Conservation (phyloP, 2,888 invertebrate genomes). For the Trachelus iudaicus region DNA sequence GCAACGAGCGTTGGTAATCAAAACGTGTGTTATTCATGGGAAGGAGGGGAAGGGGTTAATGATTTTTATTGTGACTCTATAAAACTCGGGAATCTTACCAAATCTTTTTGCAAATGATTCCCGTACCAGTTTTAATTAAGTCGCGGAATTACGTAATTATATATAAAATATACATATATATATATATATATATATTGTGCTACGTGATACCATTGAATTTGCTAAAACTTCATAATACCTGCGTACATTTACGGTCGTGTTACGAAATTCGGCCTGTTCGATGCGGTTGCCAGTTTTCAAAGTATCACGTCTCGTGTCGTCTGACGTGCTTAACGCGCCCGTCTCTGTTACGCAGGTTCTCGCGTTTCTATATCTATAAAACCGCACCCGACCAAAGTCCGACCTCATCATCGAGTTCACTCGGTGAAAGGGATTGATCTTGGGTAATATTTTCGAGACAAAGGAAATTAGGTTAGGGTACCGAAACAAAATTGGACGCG, state of each 20-base stretch:
- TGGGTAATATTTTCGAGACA: not conserved
- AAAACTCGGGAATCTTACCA: not conserved
- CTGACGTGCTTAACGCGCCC: conserved; percentile 35
- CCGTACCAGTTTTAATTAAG: not conserved
- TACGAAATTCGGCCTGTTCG: conserved; percentile 27
- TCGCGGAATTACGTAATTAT: not conserved
- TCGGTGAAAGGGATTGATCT: not conserved
- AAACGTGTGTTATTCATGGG: not conserved
- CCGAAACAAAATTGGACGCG: not conserved
- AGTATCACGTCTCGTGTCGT: conserved; percentile 22
- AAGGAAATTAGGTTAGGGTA: not conserved
- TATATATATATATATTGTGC: no score
- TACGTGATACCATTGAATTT: not conserved
- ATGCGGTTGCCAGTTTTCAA: not conserved
- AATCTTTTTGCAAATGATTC: not conserved
- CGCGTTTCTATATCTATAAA: not conserved
- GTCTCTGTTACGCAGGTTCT: conserved; percentile 22
- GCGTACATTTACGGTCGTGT: not conserved
- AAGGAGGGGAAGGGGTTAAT: not conserved
- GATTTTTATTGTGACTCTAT: not conserved
- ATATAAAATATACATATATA: no score
- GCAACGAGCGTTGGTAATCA: not conserved
- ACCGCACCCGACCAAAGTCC: not conserved
- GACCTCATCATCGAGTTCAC: not conserved
- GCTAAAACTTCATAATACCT: not conserved